phyloP scores from a whole-genome alignment of 2,113 vertebrate species.

The Anguilla rostrata region DNA sequence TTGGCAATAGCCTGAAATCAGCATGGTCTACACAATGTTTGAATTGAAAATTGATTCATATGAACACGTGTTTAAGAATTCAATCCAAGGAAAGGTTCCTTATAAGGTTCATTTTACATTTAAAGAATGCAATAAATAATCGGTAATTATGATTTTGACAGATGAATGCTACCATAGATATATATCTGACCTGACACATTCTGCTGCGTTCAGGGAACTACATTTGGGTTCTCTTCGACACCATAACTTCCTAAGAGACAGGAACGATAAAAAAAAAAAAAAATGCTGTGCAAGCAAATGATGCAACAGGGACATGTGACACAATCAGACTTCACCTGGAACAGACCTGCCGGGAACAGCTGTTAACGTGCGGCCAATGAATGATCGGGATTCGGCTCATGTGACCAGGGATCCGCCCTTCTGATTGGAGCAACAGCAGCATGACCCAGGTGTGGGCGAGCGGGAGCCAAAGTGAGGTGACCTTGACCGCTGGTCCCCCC shows the following conservation, averaged over 20 bases:
- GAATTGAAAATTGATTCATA: neutral
- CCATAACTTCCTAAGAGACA: no score
- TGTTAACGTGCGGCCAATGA: constrained; percentile 13
- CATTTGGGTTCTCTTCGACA: no score
- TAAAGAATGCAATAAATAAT: no score
- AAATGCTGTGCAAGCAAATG: no score
- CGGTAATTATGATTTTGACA: no score
- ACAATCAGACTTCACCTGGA: neutral
- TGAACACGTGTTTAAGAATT: neutral
- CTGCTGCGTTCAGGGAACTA: no score
- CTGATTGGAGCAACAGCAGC: neutral
- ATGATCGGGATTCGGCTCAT: neutral
- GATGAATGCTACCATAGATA: no score
- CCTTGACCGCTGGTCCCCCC: neutral
- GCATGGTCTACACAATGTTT: neutral
- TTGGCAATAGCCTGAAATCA: neutral
- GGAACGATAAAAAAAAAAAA: no score
- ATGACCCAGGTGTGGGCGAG: neutral
- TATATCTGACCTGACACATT: no score
- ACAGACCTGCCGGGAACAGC: neutral
- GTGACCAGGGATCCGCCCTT: neutral
- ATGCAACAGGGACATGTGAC: neutral
- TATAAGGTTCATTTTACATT: no score
- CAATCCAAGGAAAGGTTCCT: neutral
- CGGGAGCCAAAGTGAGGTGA: neutral